These are phyloP conservation scores for Megaceryle torquata DNA, from an alignment of 2,113 vertebrate genomes.

Conservation along the genomic window DNA sequence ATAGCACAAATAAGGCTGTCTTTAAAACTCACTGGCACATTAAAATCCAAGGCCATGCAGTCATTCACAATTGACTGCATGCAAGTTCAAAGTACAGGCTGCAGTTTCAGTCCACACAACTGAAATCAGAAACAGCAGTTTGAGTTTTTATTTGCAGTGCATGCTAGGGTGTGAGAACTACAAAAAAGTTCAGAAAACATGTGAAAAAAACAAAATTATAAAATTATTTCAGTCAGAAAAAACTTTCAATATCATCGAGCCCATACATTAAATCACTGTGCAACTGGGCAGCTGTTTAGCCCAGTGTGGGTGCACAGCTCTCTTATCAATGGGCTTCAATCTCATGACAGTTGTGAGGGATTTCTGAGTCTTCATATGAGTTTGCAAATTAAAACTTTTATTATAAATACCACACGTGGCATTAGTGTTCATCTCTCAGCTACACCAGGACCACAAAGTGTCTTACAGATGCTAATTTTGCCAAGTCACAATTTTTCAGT, in stretches of 20 bases:
- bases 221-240: too few relatives aligned
- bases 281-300: background rate
- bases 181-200: background rate
- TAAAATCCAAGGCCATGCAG: background rate
- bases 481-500: background rate
- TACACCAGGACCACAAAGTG: background rate
- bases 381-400: background rate
- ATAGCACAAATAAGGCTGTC: background rate
- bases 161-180: background rate
- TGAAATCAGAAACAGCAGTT: background rate
- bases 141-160: background rate
- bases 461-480: background rate
- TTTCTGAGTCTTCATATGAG: background rate
- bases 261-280: background rate
- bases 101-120: background rate
- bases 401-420: background rate
- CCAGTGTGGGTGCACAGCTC: accelerated
- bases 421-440: background rate
- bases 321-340: background rate
- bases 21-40: background rate
- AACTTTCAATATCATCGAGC: too few relatives aligned
- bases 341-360: background rate
- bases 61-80: background rate
- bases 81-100: accelerated
- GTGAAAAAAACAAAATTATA: too few relatives aligned